Evolutionary conservation across 1,140 invertebrate genomes (phyloP).

Genomic region (Papilio helenus): DNA sequence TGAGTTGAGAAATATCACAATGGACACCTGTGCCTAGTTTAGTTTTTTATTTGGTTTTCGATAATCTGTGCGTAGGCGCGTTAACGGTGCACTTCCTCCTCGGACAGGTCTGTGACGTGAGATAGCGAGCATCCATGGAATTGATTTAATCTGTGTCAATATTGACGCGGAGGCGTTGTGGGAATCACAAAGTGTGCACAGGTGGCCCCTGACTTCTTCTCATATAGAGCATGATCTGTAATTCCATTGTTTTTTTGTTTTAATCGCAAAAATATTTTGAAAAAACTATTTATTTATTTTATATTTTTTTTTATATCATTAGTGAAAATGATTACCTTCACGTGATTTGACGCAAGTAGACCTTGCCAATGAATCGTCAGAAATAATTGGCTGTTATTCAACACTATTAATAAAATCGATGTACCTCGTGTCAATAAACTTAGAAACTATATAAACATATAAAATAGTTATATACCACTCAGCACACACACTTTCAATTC

Average conservation of each 20-base stretch:
- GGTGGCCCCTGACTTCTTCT: constrained; percentile 53
- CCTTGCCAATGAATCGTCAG: constrained; percentile 12
- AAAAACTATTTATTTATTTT: no score
- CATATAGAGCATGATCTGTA: constrained; percentile 42
- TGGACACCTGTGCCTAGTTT: constrained; percentile 6
- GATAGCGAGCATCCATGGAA: constrained; percentile 65
- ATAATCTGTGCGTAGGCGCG: constrained; percentile 23
- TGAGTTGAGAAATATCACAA: neutral
- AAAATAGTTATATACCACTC: no score
- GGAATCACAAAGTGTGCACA: constrained; percentile 71
- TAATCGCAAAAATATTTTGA: no score
- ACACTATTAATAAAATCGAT: constrained; percentile 1
- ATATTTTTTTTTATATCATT: no score
- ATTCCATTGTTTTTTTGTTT: neutral
- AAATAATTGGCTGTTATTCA: constrained; percentile 19
- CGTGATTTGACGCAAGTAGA: neutral
- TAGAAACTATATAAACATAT: no score
- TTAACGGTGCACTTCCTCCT: constrained; percentile 36
- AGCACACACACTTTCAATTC: neutral
- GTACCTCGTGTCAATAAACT: constrained; percentile 10
- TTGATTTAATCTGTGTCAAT: constrained; percentile 76
- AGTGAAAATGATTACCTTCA: neutral
- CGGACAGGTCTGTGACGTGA: constrained; percentile 46
- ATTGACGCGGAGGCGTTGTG: constrained; percentile 68
- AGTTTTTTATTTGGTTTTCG: neutral